Evolutionary conservation across 2,113 vertebrate species (phyloP).

Genomic region (Hirundichthys speculiger): DNA sequence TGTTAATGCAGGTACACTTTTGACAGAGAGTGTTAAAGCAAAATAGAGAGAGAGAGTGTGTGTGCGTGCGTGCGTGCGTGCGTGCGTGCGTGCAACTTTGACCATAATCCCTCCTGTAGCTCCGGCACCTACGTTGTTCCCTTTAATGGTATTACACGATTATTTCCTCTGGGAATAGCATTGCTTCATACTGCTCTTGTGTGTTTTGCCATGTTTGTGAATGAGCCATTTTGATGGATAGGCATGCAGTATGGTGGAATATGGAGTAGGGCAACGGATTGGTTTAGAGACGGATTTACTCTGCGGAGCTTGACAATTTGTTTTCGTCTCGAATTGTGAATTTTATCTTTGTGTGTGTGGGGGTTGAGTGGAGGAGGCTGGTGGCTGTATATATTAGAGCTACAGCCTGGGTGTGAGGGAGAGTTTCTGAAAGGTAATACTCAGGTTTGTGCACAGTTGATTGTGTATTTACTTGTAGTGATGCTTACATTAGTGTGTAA

Average conservation of each 20-base stretch:
- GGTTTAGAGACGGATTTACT: conserved; percentile 74
- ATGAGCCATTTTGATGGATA: conserved; percentile 68
- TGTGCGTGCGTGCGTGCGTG: neutral
- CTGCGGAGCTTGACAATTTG: conserved; percentile 62
- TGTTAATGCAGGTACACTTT: conserved; percentile 27
- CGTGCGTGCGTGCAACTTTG: conserved; percentile 7
- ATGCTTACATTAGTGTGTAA: too few species aligned
- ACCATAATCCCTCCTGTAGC: conserved; percentile 72
- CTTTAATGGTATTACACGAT: conserved; percentile 81
- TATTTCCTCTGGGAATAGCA: conserved; percentile 75
- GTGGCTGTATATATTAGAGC: conserved; percentile 6
- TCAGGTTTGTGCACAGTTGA: too few species aligned
- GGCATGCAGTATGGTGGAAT: conserved; percentile 36
- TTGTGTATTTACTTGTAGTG: too few species aligned
- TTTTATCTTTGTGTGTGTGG: conserved; percentile 16
- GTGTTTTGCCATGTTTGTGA: conserved; percentile 69
- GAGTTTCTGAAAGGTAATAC: too few species aligned
- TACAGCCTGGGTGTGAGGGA: conserved; percentile 11
- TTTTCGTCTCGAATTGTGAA: conserved; percentile 45
- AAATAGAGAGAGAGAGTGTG: conserved; percentile 25
- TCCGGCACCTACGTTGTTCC: conserved; percentile 74
- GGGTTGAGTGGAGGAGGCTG: neutral
- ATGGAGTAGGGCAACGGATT: conserved; percentile 64
- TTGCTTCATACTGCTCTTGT: conserved; percentile 52
- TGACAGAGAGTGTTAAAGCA: conserved; percentile 14